Base-by-base conservation (phyloP, 2,113 vertebrate species). In the Equus quagga region DNA sequence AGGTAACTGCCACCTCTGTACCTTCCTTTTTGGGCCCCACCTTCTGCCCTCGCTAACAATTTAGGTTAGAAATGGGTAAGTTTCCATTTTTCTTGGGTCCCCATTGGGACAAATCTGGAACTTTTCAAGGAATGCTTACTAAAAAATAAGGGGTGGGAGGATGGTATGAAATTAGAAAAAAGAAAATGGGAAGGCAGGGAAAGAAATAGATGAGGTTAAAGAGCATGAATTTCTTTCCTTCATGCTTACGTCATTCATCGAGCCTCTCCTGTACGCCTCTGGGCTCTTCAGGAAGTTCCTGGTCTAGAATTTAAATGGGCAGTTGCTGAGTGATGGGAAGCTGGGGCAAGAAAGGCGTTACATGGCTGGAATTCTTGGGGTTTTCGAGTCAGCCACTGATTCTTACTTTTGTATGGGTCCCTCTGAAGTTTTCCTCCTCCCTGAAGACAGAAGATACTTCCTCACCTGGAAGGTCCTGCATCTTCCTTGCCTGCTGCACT, bases 211-310 rank as follows among this genome's bases (percentile, higher is more conserved):
- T 23, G 14, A 65, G 31, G 5, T 46, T n/a, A 49, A 64, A 80
- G 49, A 80, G 18, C 3, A 4, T 1, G 44, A 0, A 1, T 36
- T 49, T 51, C 31, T 46, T 28, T 4, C 19, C 19, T 26, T 33
- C n/a, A 18, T 33, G 2, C 11, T 70, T 2, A 0, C 2, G 0
- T 67, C 10, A 13, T n/a, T 21, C 41, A 2, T 2, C 51, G 46
- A 51, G 56, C 33, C 9, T 58, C 0, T 36, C 33, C 15, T 5
- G 2, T 13, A 0, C 0, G 2, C 3, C 6, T 17, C 33, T 49
- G 44, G 23, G 54, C 62, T 23, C 21, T 51, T 62, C 8, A 17
- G 15, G 58, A 54, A 56, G 8, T 19, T 67, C 78, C 60, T 3
- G 8, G 14, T 72, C 60, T 64, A 3, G 49, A 31, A 36, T 24